A percentile compares a stretch with the other conserved stretches of the same genome.
These are phyloP conservation scores for Xerus inauris DNA, from an alignment of 2,113 vertebrate species.

Conservation along the genomic window DNA sequence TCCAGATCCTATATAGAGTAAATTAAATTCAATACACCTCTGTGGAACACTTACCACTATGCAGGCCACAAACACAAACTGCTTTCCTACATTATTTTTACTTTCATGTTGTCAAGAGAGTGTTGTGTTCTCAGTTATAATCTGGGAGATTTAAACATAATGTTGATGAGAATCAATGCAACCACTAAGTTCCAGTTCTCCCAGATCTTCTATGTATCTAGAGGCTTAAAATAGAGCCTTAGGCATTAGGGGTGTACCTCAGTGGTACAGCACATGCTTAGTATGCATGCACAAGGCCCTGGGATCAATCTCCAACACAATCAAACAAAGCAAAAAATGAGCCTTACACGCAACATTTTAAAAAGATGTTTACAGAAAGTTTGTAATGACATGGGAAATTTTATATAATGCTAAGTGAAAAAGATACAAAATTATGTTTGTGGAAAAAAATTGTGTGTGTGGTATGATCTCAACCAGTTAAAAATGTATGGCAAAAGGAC, in stretches of 20 bases:
- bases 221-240: constrained; percentile 8
- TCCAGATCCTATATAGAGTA: neutral
- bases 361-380: constrained; percentile 56
- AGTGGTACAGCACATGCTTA: neutral
- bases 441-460: constrained; percentile 31
- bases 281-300: neutral
- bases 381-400: constrained; percentile 16
- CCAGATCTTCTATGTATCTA: neutral
- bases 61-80: neutral
- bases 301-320: neutral
- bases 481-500: constrained; percentile 57
- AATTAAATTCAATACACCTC: constrained; percentile 44
- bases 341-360: neutral
- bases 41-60: neutral
- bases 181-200: constrained; percentile 36
- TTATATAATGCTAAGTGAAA: constrained; percentile 57
- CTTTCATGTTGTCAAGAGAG: constrained; percentile 49
- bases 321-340: too few relatives aligned
- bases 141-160: neutral
- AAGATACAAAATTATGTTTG: constrained; percentile 39
- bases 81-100: neutral
- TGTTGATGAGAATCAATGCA: neutral
- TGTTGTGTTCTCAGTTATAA: constrained; percentile 24
- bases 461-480: constrained; percentile 62
- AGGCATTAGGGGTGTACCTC: neutral